Evolutionary conservation across 1,140 invertebrate genomes (phyloP), one percentile per base, ranked within the genome.

Genomic region (Dinothrombium tinctorium): DNA sequence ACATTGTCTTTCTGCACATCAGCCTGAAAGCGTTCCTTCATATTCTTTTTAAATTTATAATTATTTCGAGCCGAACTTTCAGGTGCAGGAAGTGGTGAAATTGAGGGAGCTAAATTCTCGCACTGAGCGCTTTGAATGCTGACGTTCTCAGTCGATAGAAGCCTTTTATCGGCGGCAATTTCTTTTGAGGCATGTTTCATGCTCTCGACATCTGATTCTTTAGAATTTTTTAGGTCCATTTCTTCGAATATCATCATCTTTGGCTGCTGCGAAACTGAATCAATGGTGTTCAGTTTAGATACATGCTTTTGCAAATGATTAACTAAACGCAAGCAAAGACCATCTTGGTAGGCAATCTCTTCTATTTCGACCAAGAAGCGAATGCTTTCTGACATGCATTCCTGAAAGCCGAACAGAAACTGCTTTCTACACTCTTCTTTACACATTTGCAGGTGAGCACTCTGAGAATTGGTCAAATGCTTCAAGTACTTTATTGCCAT

Each of bases 401-500:
- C 83, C 55, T 82, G 76, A 59, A 75, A 92, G 2, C 86, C 81
- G 5, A 69, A 50, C 33, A 69, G 67, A 51, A 76, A 83, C 40
- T 73, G 67, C 32, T 24, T 12, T n/a, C 15, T n/a, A 20, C 17
- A 12, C 37, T 39, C 37, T 14, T 39, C 37, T 29, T 39, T 25
- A 8, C 6, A 7, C 8, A 7, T 12, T 36, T 22, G 33, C 8
- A 36, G 33, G 7, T 36, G 19, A 36, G 19, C 20, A n/a, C 14
- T 36, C 20, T 20, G 9, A 11, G 2, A 11, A 21, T 36, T 22
- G 33, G 17, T 17, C 29, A 90, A 59, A 60, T 80, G 73, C 55
- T 83, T 83, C 43, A 90, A 71, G 53, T 92, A 82, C 40, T 80
- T 72, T 37, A 92, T 92, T 11, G 86, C 86, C 84, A 95, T 89